Evolutionary conservation across 2,113 vertebrate species (phyloP), one percentile per base, ranked within the genome.

Genomic region (Xenopus laevis): DNA sequence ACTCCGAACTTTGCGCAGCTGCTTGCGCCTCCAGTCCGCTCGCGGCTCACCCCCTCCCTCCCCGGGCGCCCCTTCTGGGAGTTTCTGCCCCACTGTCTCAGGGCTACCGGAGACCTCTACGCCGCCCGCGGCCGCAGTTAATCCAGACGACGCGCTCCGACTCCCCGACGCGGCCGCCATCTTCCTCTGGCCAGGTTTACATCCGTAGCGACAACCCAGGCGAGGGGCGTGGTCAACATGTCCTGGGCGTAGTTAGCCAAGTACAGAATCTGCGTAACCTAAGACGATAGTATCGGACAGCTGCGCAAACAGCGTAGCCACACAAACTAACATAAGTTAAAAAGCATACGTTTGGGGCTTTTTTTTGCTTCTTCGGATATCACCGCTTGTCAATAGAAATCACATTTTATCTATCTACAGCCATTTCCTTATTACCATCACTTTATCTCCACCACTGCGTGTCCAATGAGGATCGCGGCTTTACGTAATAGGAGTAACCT

Each of bases 101-200:
- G 65, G 65, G 64, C 79, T 30, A 15, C 46, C 45, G 64, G 47
- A 74, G 47, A 79, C 80, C 78, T 62, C 82, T 33, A 81, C 47
- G 72, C 81, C 83, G 72, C 82, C 80, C 55, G 82, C 85, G 78
- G 74, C 71, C 57, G 75, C 72, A 7, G 84, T 78, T 82, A 89
- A 78, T 86, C 85, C 88, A 50, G 82, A 89, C 84, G 88, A 87
- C 85, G 91, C 88, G 82, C 84, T 79, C 87, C 89, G 88, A 86
- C 82, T 89, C 87, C 86, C 90, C 85, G 89, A 88, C 88, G 91
- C 89, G 88, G 92, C 92, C 92, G 93, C 93, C 93, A 94, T 94
- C 91, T 94, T 94, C 91, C 91, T 85, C 87, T 82, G 88, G 83
- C 87, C 86, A 88, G 89, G 86, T 89, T 76, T 86, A 86, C 90